Percentiles rank a stretch among this genome's conserved stretches.
phyloP scores from a whole-genome alignment of 92 coral and sea anemone species.

The Montipora capitata region DNA sequence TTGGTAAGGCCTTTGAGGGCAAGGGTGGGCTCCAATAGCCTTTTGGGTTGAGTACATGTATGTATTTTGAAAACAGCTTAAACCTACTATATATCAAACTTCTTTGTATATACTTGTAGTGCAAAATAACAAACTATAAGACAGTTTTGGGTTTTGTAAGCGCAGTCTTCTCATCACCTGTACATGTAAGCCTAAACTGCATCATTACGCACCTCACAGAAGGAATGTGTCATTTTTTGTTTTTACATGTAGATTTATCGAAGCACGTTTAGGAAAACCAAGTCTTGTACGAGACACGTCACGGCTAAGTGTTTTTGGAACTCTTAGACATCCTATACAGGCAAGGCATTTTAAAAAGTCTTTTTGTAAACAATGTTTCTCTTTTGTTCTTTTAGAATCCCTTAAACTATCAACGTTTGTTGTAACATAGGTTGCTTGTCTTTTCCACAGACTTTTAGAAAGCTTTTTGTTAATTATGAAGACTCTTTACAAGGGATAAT shows the following conservation, averaged over 20 bases:
- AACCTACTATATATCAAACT: no score
- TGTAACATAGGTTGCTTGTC: neutral
- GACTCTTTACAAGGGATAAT: constrained; percentile 96
- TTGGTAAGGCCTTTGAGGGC: no score
- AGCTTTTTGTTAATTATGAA: constrained; percentile 87
- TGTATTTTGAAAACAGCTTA: no score
- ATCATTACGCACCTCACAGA: neutral
- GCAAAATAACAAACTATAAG: no score
- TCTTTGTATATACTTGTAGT: no score
- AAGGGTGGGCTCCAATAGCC: no score
- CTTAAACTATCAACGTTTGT: neutral
- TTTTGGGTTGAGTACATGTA: no score
- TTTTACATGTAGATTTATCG: constrained; percentile 78
- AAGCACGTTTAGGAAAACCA: constrained; percentile 94
- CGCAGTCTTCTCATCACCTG: no score
- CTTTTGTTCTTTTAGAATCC: neutral
- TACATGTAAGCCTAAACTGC: neutral
- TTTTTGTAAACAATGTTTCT: no score
- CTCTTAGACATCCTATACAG: constrained; percentile 91
- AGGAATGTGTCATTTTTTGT: neutral
- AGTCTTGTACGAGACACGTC: constrained; percentile 98
- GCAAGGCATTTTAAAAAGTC: constrained; percentile 30
- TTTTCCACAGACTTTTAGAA: constrained; percentile 82
- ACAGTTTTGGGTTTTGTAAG: no score
- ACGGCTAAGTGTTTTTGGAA: constrained; percentile 86